Evolutionary conservation across 2,113 vertebrate genomes (phyloP).

Genomic region (Abramis brama): DNA sequence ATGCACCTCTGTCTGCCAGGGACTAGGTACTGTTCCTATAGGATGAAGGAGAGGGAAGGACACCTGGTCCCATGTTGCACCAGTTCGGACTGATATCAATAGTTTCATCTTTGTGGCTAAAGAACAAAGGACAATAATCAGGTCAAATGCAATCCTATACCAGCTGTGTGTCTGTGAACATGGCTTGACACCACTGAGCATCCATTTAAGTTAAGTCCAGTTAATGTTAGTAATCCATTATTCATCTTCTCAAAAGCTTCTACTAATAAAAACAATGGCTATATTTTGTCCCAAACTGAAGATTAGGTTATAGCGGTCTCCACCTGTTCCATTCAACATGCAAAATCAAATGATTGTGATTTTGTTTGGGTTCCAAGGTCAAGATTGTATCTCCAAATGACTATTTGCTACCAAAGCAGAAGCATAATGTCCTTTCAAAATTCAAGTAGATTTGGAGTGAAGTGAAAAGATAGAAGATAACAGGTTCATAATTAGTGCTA

Average conservation of each 20-base stretch:
- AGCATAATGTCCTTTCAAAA: neutral
- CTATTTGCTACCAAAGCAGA: neutral
- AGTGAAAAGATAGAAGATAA: neutral
- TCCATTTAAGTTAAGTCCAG: slow-evolving; percentile 58
- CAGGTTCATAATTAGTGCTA: neutral
- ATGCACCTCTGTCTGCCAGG: slow-evolving; percentile 43
- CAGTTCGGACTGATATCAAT: neutral
- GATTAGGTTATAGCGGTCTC: neutral
- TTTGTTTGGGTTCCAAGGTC: neutral
- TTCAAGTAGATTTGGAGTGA: neutral
- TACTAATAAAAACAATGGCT: slow-evolving; percentile 10
- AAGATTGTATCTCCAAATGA: neutral
- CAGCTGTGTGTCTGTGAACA: slow-evolving; percentile 2
- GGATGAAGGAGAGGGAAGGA: neutral
- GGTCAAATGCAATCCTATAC: neutral
- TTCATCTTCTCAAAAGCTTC: slow-evolving; percentile 28
- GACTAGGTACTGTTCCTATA: slow-evolving; percentile 28
- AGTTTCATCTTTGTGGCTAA: neutral
- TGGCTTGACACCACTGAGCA: slow-evolving; percentile 23
- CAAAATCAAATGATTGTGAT: neutral
- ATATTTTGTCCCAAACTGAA: neutral
- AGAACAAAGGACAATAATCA: neutral
- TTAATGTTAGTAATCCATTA: slow-evolving; percentile 51
- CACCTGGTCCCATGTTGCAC: slow-evolving; percentile 2
- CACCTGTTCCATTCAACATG: neutral